Base-by-base conservation (phyloP, 2,797 vertebrate genomes). In the Falco rusticolus region DNA sequence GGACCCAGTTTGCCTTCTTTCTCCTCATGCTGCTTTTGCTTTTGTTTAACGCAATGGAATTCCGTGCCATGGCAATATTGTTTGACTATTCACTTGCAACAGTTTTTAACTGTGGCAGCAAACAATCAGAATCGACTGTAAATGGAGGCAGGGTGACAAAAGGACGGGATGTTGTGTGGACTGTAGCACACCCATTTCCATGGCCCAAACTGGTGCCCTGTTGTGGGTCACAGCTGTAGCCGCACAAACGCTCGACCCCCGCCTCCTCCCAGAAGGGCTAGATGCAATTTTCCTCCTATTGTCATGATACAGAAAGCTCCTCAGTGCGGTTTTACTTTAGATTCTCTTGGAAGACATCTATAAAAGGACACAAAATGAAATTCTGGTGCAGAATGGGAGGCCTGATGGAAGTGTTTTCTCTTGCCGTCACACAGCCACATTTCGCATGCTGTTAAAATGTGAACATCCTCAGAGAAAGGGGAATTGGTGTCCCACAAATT, bases 1-100 rank as follows among this genome's bases (percentile, higher is more conserved):
- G 18, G 71, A 80, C 50, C 50, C 66, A 25, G 5, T 64, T 70
- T 16, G 19, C 16, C 20, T 37, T 54, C 81, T 76, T 43, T 22
- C 43, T 93, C 70, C 81, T 80, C 34, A 16, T 6, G 8, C 24
- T 37, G 68, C 39, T 37, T 53, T 15, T 76, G 83, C 65, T 75
- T 91, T 68, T 59, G 71, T 70, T 54, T 65, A 43, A 43, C 0
- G 24, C 60, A 4, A 0, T 1, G 39, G 3, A 1, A 26, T 43
- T 28, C 66, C 1, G 5, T 15, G 24, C 0, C 0, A 16, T 0
- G 2, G 70, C 79, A 21, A 8, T 16, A 13, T 10, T 34, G 28
- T 76, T 51, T 16, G 54, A 28, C 21, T 15, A 5, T 5, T 19
- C 5, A 1, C 63, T 81, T 21, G 5, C 5, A 0, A 0, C 50